A percentile compares a stretch with the other conserved stretches of the same genome.
Conservation (phyloP, 2,888 invertebrate species). For the Clusia tigrina region DNA sequence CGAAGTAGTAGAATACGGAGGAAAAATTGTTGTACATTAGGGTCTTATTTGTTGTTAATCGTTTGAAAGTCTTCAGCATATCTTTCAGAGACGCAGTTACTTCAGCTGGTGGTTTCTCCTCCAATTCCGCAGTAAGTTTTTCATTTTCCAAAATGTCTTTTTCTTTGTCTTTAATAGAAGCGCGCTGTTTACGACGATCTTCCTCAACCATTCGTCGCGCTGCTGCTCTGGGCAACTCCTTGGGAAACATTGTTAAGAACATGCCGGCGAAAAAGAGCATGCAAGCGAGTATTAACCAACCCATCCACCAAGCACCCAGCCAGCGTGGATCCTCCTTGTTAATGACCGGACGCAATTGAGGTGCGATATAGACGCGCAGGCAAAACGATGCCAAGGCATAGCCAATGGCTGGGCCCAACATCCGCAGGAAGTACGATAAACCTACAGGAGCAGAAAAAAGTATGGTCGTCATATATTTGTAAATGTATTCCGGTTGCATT, state of each 20-base stretch:
- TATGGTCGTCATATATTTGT: neutral
- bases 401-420: slow-evolving; percentile 76
- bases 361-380: slow-evolving; percentile 73
- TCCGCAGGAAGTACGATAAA: slow-evolving; percentile 73
- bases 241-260: slow-evolving; percentile 74
- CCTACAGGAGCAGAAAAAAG: slow-evolving; percentile 58
- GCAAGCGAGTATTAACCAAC: slow-evolving; percentile 73
- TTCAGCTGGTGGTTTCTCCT: slow-evolving; percentile 40
- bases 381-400: slow-evolving; percentile 73
- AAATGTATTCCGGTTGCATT: neutral
- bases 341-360: slow-evolving; percentile 72
- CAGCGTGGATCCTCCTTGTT: slow-evolving; percentile 75
- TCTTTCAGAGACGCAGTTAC: slow-evolving; percentile 66
- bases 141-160: slow-evolving; percentile 43
- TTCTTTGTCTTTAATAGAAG: slow-evolving; percentile 38
- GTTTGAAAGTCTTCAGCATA: slow-evolving; percentile 71
- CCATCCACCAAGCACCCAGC: slow-evolving; percentile 87
- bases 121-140: slow-evolving; percentile 34
- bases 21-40: slow-evolving; percentile 78
- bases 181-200: slow-evolving; percentile 47
- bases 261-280: slow-evolving; percentile 69
- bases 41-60: slow-evolving; percentile 72
- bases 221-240: slow-evolving; percentile 72
- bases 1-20: slow-evolving; percentile 76
- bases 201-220: slow-evolving; percentile 66